These are phyloP conservation scores for Megalops atlanticus DNA, from an alignment of 2,113 vertebrate species.

Conservation along the genomic window DNA sequence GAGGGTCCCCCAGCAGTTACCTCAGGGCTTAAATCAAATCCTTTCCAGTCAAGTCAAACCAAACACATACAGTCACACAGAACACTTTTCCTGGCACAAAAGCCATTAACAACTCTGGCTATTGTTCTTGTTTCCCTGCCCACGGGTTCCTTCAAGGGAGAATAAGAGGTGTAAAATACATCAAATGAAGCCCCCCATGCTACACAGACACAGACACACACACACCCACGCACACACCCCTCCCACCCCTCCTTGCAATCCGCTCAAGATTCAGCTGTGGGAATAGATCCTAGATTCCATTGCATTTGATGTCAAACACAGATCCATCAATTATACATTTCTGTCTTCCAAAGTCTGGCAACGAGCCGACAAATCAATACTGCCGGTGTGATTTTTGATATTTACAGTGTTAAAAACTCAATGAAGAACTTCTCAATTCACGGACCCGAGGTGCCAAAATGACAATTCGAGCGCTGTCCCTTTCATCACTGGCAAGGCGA, in stretches of 20 bases:
- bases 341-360: conserved; percentile 51
- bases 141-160: conserved; percentile 33
- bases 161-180: conserved; percentile 52
- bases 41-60: conserved; percentile 17
- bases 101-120: conserved; percentile 44
- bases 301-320: conserved; percentile 56
- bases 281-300: conserved; percentile 53
- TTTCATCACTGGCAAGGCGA: background rate
- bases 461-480: background rate
- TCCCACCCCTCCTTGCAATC: background rate
- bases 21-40: conserved; percentile 57
- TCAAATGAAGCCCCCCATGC: conserved; percentile 44
- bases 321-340: conserved; percentile 64
- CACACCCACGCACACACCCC: conserved; percentile 24
- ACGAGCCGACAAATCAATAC: conserved; percentile 51
- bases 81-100: conserved; percentile 25
- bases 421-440: background rate
- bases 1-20: conserved; percentile 60
- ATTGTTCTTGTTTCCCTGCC: conserved; percentile 48
- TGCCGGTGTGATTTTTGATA: conserved; percentile 39
- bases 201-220: conserved; percentile 16
- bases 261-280: background rate
- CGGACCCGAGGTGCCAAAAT: background rate
- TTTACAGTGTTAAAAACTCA: background rate
- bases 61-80: conserved; percentile 15